A percentile compares a stretch with the other conserved stretches of the same genome.
Evolutionary conservation across 2,888 invertebrate genomes (phyloP).

Genomic region (Caenorhabditis becei): DNA sequence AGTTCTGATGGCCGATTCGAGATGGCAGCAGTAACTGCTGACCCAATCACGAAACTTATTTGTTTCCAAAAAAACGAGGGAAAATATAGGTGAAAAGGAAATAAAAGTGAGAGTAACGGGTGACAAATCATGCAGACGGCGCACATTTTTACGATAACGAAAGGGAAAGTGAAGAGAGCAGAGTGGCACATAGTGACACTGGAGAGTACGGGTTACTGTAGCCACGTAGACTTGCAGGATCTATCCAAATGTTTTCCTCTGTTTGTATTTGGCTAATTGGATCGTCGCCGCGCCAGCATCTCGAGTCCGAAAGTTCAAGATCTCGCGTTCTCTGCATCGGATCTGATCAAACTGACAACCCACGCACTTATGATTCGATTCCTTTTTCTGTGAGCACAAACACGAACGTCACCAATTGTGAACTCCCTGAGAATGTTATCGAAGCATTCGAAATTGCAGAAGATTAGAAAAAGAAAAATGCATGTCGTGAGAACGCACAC

Average conservation of each 20-base stretch:
- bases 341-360: too few species aligned
- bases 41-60: slow-evolving; percentile 22
- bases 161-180: slow-evolving; percentile 22
- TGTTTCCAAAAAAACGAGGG: slow-evolving; percentile 25
- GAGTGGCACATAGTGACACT: slow-evolving; percentile 26
- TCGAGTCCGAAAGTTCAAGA: too few species aligned
- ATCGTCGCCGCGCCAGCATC: not conserved
- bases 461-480: slow-evolving; percentile 12
- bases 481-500: slow-evolving; percentile 17
- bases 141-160: slow-evolving; percentile 30
- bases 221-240: not conserved
- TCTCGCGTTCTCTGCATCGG: not conserved
- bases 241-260: too few species aligned
- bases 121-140: slow-evolving; percentile 38
- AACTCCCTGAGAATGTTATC: not conserved
- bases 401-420: not conserved
- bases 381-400: too few species aligned
- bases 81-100: too few species aligned
- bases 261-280: not conserved
- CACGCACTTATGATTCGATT: too few species aligned
- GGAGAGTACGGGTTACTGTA: not conserved
- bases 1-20: slow-evolving; percentile 15
- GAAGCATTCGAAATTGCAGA: not conserved
- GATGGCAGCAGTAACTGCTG: slow-evolving; percentile 47
- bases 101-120: slow-evolving; percentile 7